Base-by-base conservation (phyloP, 2,888 invertebrate species). In the Agrotis segetum region DNA sequence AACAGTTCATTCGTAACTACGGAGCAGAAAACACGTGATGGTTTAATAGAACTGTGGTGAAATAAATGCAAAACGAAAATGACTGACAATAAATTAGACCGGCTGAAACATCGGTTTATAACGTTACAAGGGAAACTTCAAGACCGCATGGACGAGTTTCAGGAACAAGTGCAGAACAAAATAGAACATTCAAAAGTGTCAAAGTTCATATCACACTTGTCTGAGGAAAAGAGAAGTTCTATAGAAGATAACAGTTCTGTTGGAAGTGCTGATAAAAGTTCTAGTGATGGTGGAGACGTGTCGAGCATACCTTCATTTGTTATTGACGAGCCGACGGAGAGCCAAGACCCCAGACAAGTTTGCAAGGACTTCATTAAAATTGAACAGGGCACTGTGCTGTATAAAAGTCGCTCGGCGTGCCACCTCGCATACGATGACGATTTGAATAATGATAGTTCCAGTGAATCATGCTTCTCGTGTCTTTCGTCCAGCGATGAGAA, bases 61-160 rank as follows among this genome's bases (percentile, higher is more conserved):
- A 64, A 62, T 56, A 74, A 64, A 62, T 56, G 19, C 13, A 60
- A 47, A 19, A 13, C 14, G 56, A 87, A 76, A 71, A 94, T 93
- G 92, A 82, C 91, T 34, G 94, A 94, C 4, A 94, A 93, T 44
- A 95, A 92, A 86, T 92, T 96, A 86, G 92, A 93, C 0, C 87
- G 88, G 16, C 75, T 96, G 0, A 96, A 94, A 79, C 91, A 90
- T 62, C 89, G 91, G 0, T 81, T 96, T 0, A 88, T 92, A 34
- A 93, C 89, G 80, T 87, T 96, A 44, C 96, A 96, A 69, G 96
- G 86, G 19, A 96, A 94, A 72, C 90, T 96, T 0, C 95, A 96
- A 60, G 93, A 95, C 56, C 88, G 90, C 1, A 93, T 96, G 53
- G 96, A 96, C 77, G 94, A 93, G 63, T 87, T 96, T 0, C 96